Evolutionary conservation across 2,113 vertebrate species (phyloP), one percentile per base, ranked within the genome.

Genomic region (Rhabdornis inornatus): DNA sequence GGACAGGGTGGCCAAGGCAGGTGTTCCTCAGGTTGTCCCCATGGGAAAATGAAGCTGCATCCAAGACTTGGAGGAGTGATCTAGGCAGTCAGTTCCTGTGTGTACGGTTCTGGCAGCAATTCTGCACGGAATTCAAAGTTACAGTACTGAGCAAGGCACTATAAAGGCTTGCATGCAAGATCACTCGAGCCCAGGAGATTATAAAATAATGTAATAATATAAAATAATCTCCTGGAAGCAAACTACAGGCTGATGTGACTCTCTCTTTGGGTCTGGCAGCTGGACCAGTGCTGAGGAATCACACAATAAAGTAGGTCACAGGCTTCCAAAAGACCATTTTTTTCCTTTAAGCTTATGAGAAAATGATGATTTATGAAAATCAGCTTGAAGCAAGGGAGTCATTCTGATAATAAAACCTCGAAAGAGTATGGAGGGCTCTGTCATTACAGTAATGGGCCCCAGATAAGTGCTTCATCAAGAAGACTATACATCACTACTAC

Each of bases 321-420:
- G 56, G 64, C 88, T 84, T 93, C 56, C 33, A 59, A 80, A 94
- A 66, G 56, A 39, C 27, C 8, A 3, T 35, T 83, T 68, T 84
- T 88, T 90, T 18, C 20, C 49, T 83, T 85, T 65, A 76, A 80
- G 81, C 53, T 89, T 83, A 78, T 78, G 52, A 91, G 64, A 89
- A 93, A 95, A 94, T 31, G 47, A 59, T 89, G 80, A 91, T 95
- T 96, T 97, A 92, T 91, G 80, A 75, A 93, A 95, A 94, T 93
- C 86, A 85, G 92, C 89, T 90, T 90, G 76, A 80, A 96, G 69
- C 52, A 89, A 94, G 89, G 80, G 80, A 90, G 35, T 81, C 5
- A 2, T 89, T 90, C 87, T 92, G 94, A 94, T 95, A 95, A 94
- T 81, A 92, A 94, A 95, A 74, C 76, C 92, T 81, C 37, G 15